Conservation (phyloP, 2,888 invertebrate species). For the Alloplasta piceator region DNA sequence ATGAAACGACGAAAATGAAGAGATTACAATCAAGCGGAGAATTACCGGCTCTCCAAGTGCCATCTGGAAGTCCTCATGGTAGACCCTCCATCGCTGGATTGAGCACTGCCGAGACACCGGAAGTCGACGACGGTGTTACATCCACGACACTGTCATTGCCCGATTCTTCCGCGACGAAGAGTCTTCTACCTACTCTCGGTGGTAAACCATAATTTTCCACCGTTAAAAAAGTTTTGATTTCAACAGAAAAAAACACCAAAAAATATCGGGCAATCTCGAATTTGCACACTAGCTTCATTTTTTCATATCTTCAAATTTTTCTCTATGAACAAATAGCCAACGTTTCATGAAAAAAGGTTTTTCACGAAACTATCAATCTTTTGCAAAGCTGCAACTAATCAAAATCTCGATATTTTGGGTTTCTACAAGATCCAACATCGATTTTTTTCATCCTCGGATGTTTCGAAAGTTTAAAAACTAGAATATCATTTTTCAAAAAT, state of each 20-base stretch:
- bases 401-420: no score
- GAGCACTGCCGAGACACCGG: conserved; percentile 76
- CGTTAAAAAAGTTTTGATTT: not conserved
- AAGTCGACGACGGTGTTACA: conserved; percentile 76
- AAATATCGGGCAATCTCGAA: no score
- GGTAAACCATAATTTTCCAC: conserved; percentile 66
- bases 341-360: not conserved
- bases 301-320: no score
- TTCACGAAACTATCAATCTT: no score
- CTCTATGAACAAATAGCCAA: not conserved
- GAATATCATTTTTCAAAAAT: no score
- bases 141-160: conserved; percentile 68
- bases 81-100: conserved; percentile 77
- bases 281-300: not conserved
- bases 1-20: conserved; percentile 76
- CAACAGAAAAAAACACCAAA: not conserved
- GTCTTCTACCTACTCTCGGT: conserved; percentile 75
- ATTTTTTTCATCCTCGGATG: no score
- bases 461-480: no score
- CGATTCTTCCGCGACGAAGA: conserved; percentile 77
- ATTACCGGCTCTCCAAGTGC: conserved; percentile 72
- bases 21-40: conserved; percentile 78
- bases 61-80: conserved; percentile 75
- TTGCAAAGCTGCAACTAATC: no score
- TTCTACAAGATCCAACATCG: no score